phyloP scores from a whole-genome alignment of 2,797 vertebrate species.

The Xiphorhynchus erythropygius region DNA sequence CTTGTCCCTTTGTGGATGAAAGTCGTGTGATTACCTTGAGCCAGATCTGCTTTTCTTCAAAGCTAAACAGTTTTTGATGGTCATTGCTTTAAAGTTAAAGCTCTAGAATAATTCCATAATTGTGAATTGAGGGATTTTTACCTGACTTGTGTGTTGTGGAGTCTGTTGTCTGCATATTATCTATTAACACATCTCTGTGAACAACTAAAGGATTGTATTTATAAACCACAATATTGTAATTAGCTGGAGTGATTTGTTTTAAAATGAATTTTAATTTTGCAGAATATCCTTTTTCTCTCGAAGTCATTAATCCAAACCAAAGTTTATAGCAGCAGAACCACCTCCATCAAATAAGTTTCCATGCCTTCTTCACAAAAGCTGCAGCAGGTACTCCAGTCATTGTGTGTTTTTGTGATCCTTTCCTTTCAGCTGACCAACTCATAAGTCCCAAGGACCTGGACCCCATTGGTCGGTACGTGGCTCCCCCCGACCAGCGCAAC shows the following conservation, averaged over 20 bases:
- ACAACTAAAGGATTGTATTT: not conserved
- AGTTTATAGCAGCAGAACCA: not conserved
- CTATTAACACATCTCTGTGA: not conserved
- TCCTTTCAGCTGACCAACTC: conserved; percentile 86
- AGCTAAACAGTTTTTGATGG: not conserved
- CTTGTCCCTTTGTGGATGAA: not conserved
- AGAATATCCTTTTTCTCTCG: not conserved
- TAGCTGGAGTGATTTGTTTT: not conserved
- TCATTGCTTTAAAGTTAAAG: not conserved
- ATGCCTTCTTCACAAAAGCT: not conserved
- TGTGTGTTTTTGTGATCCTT: not conserved
- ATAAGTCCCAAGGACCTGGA: conserved; percentile 95
- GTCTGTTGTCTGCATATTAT: not conserved
- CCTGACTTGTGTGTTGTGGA: not conserved
- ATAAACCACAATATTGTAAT: not conserved
- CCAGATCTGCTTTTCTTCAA: not conserved
- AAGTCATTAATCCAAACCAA: not conserved
- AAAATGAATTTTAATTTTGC: not conserved
- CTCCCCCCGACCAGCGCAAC: conserved; percentile 87
- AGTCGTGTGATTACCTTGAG: not conserved
- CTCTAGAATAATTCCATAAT: not conserved
- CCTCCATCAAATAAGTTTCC: not conserved
- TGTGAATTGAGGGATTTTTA: not conserved
- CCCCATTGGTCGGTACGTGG: conserved; percentile 88
- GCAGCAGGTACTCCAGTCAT: not conserved